Conservation (phyloP, 2,888 invertebrate species). For the Fragum sueziense region DNA sequence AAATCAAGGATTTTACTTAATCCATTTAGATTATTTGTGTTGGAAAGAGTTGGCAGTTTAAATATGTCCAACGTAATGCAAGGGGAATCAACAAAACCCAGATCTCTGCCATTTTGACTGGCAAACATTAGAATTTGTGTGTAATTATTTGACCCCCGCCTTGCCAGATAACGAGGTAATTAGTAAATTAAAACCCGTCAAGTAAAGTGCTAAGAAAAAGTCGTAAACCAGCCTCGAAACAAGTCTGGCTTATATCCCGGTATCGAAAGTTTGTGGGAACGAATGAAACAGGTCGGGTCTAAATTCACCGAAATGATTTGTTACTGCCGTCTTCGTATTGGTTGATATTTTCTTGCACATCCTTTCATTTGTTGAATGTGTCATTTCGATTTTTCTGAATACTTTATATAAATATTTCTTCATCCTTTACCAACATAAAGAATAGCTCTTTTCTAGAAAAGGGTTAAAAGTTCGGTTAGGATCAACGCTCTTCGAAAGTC, state of each 20-base stretch:
- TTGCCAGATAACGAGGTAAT: constrained; percentile 40
- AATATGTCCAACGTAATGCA: not conserved
- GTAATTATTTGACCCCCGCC: constrained; percentile 23
- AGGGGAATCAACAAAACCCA: not conserved
- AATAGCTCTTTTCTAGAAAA: too few relatives aligned
- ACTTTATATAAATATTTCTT: too few relatives aligned
- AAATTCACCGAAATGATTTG: not conserved
- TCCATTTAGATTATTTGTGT: too few relatives aligned
- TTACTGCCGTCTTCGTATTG: not conserved
- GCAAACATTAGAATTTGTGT: constrained; percentile 3
- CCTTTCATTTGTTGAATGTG: too few relatives aligned
- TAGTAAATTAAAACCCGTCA: constrained; percentile 55
- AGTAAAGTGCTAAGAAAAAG: constrained; percentile 18
- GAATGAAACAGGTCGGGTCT: constrained; percentile 5
- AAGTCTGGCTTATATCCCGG: constrained; percentile 20
- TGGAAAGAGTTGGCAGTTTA: too few relatives aligned
- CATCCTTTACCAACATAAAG: too few relatives aligned
- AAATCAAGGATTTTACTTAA: too few relatives aligned
- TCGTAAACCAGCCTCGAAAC: constrained; percentile 18
- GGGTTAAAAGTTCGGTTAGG: too few relatives aligned
- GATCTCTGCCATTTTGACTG: not conserved
- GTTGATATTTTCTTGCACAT: not conserved
- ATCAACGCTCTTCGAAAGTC: too few relatives aligned
- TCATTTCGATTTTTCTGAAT: too few relatives aligned
- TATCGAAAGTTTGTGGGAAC: constrained; percentile 16